A percentile compares a stretch with the other conserved stretches of the same genome.
phyloP scores from a whole-genome alignment of 2,888 invertebrate genomes.

The Pristionchus fissidentatus region DNA sequence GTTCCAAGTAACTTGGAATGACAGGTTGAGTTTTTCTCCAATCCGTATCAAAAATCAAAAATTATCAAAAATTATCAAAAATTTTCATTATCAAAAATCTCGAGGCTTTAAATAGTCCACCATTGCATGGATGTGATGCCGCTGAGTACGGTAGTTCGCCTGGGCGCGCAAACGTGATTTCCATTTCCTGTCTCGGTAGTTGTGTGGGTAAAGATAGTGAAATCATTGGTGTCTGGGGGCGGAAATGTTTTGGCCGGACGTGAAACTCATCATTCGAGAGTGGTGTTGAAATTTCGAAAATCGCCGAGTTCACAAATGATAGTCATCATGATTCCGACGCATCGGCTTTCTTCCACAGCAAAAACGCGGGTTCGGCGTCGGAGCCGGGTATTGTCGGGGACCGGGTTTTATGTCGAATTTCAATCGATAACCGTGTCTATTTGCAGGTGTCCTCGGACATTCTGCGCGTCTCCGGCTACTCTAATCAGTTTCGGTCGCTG shows the following conservation, averaged over 20 bases:
- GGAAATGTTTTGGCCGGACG: conserved; percentile 32
- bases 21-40: too few species aligned
- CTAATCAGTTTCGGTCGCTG: conserved; percentile 72
- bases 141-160: too few species aligned
- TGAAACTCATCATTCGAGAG: background rate
- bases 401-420: background rate
- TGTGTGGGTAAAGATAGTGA: background rate
- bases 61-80: too few species aligned
- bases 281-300: too few species aligned
- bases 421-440: background rate
- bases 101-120: too few species aligned
- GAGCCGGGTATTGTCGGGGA: conserved; percentile 11
- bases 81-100: too few species aligned
- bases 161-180: background rate
- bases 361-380: background rate
- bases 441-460: conserved; percentile 74
- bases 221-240: background rate
- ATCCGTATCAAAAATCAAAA: too few species aligned
- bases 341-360: background rate
- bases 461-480: conserved; percentile 73
- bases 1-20: too few species aligned
- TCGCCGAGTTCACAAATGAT: too few species aligned
- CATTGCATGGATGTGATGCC: too few species aligned
- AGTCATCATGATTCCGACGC: background rate
- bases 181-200: conserved; percentile 9